phyloP scores from a whole-genome alignment of 64 coral and sea anemone genomes.

The Platygyra sinensis region DNA sequence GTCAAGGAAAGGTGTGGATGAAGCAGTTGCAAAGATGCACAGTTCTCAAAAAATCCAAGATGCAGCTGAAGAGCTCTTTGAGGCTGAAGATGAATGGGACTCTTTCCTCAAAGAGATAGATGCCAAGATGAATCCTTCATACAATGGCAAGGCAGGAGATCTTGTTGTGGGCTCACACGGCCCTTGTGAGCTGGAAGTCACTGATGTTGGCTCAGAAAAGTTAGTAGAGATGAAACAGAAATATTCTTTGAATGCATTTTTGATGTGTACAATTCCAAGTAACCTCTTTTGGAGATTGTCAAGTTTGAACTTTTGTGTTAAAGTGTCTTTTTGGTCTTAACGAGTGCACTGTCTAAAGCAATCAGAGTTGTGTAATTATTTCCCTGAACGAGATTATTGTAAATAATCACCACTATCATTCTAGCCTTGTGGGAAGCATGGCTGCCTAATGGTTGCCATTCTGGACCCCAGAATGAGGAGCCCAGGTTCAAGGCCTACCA shows the following conservation, averaged over 20 bases:
- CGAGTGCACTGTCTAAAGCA: too few relatives aligned
- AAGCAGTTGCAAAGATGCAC: constrained; percentile 46
- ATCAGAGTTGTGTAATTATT: too few relatives aligned
- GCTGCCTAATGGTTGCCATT: too few relatives aligned
- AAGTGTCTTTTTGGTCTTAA: too few relatives aligned
- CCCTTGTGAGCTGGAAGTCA: constrained; percentile 60
- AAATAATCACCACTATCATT: too few relatives aligned
- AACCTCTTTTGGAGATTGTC: too few relatives aligned
- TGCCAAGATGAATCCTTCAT: constrained; percentile 41
- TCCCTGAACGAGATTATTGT: too few relatives aligned
- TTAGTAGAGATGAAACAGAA: constrained; percentile 1
- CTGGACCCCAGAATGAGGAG: too few relatives aligned
- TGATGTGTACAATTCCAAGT: background rate
- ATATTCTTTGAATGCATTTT: background rate
- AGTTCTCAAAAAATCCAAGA: constrained; percentile 51
- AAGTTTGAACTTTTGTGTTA: too few relatives aligned
- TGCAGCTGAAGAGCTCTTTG: constrained; percentile 59
- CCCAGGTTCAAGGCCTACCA: too few relatives aligned
- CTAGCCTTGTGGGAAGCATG: too few relatives aligned
- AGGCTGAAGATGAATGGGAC: constrained; percentile 77
- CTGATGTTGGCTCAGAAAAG: constrained; percentile 64
- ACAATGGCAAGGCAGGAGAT: background rate
- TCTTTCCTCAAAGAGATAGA: constrained; percentile 76
- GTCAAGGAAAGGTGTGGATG: constrained; percentile 67
- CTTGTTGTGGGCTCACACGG: constrained; percentile 57